Percentiles rank a stretch among this genome's conserved stretches.
phyloP scores from a whole-genome alignment of 2,888 invertebrate genomes.

The Lochmaea capreae region DNA sequence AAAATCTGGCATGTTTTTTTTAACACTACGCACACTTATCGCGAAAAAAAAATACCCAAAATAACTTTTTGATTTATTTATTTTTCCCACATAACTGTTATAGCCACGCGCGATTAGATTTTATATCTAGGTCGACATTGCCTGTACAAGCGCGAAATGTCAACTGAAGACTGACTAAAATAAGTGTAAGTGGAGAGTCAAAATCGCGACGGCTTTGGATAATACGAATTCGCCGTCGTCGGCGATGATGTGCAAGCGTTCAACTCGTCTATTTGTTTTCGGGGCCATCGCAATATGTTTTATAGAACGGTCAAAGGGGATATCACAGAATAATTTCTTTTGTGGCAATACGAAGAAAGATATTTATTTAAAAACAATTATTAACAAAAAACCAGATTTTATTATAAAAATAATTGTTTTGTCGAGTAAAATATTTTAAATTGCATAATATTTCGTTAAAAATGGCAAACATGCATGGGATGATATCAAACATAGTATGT shows the following conservation, averaged over 20 bases:
- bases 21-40: background rate
- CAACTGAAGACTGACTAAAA: background rate
- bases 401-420: too few species aligned
- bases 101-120: background rate
- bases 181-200: background rate
- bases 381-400: too few species aligned
- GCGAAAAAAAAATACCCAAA: constrained; percentile 4
- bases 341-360: too few species aligned
- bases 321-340: background rate
- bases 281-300: constrained; percentile 10
- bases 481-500: too few species aligned
- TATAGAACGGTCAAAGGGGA: background rate
- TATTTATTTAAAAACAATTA: too few species aligned
- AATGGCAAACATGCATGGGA: too few species aligned
- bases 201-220: constrained; percentile 31
- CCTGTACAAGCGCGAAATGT: constrained; percentile 1
- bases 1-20: constrained; percentile 14
- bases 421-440: too few species aligned
- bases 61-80: constrained; percentile 11
- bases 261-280: constrained; percentile 18
- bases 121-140: background rate
- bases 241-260: constrained; percentile 11
- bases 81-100: constrained; percentile 1
- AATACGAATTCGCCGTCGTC: constrained; percentile 16
- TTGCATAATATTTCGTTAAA: too few species aligned